Conservation (phyloP, 2,113 vertebrate species). For the Cebus imitator region DNA sequence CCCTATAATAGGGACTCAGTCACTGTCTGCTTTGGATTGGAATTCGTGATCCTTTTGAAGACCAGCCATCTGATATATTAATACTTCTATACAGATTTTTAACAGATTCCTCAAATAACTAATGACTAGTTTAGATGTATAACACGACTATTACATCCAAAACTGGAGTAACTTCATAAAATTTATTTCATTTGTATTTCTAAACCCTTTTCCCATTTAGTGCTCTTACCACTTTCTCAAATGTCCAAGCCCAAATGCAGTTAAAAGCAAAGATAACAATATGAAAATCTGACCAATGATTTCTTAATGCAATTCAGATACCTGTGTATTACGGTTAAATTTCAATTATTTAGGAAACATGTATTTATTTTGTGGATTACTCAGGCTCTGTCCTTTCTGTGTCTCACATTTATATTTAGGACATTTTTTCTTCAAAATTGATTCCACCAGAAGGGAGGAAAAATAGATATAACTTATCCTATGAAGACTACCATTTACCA, state of each 20-base stretch:
- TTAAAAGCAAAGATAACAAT: background rate
- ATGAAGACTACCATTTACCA: background rate
- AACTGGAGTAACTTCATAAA: background rate
- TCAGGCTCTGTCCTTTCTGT: background rate
- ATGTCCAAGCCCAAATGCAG: background rate
- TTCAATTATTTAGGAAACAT: background rate
- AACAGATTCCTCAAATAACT: constrained; percentile 15
- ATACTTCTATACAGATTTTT: background rate
- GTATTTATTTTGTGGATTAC: background rate
- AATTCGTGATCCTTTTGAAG: background rate
- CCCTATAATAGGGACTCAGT: background rate
- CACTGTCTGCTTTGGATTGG: background rate
- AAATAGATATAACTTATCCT: background rate
- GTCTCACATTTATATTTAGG: background rate
- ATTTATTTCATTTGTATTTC: constrained; percentile 11
- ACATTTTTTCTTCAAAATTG: constrained; percentile 14
- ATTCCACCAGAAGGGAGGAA: background rate
- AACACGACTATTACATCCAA: background rate
- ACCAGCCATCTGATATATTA: background rate
- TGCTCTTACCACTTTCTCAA: background rate
- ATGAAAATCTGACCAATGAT: background rate
- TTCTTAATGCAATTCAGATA: constrained; percentile 11
- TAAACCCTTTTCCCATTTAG: background rate
- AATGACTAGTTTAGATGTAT: background rate
- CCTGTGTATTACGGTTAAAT: background rate